Base-by-base conservation (phyloP, 1,140 invertebrate genomes). In the Phenacoccus solenopsis region DNA sequence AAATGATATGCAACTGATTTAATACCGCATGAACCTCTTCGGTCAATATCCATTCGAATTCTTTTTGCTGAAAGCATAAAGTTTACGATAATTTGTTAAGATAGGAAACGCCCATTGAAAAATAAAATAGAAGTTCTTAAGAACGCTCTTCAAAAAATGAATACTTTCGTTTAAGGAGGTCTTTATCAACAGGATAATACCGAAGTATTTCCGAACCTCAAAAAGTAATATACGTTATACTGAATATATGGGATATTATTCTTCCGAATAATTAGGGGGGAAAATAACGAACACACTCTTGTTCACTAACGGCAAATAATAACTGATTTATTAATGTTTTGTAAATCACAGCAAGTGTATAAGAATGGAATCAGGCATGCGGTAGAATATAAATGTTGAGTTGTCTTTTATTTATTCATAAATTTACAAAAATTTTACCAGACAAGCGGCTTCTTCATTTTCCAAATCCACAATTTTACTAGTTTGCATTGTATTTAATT, bases 11-110 rank as follows among this genome's bases (percentile, higher is more conserved):
- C 24, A 95, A 83, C 77, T 94, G 90, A 74, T 87, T 87, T 75
- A 95, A 81, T 74, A 92, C 90, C 68, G 88, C 86, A 78, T 93
- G 90, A 70, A 94, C 91, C 80, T 94, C 91, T 78, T 93, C 87
- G 74, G 90, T 87, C 59, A 95, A 82, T 56, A 95, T 87, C 92
- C 92, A 95, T 81, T 94, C 90, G 79, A 94, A 95, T 82, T 95
- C 92, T 81, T 90, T 88, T 87, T 94, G 91, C 91, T 95, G 78
- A 32, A 74, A 74, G n/a, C 49, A 71, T 24, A 64, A 74, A 74
- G n/a, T 49, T 70, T 24, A 64, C 9, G 10, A 20, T 25, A 10
- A 59, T 59, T 16, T 64, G 13, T 25, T 27, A 64, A 24, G 22
- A 24, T 25, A 5, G 59, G 25, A 64, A 16, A 64, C 59, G 25